phyloP scores from a whole-genome alignment of 2,888 invertebrate genomes.

The Pyrocoelia pectoralis region DNA sequence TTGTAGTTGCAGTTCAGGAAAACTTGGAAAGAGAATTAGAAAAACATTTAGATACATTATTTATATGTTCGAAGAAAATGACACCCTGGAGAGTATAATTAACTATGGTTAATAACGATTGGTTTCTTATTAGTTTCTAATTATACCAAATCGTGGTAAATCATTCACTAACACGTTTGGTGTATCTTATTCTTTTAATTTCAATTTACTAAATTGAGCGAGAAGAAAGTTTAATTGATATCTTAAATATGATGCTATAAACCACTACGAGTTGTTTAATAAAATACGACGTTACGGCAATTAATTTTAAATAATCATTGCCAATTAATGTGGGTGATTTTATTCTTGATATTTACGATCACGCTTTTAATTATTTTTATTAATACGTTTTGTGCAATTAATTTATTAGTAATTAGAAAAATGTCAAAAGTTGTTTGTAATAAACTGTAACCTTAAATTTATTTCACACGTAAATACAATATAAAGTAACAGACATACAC shows the following conservation, averaged over 20 bases:
- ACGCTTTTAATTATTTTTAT: conserved; percentile 1
- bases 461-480: background rate
- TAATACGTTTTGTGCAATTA: background rate
- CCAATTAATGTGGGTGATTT: conserved; percentile 1
- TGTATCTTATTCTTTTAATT: too few relatives aligned
- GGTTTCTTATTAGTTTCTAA: too few relatives aligned
- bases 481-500: background rate
- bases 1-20: too few relatives aligned
- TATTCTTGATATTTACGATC: background rate
- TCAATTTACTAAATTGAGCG: background rate
- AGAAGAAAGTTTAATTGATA: conserved; percentile 2
- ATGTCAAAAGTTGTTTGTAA: background rate
- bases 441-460: background rate
- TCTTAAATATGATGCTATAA: background rate
- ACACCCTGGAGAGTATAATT: too few relatives aligned
- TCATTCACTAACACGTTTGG: too few relatives aligned
- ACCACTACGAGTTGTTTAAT: background rate
- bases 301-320: conserved; percentile 9
- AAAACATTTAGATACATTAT: too few relatives aligned
- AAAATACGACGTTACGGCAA: background rate
- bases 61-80: too few relatives aligned
- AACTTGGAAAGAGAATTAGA: too few relatives aligned
- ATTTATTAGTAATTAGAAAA: conserved; percentile 1
- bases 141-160: too few relatives aligned
- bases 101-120: too few relatives aligned